These are phyloP conservation scores for Caenorhabditis parvicauda DNA, from an alignment of 2,888 invertebrate species.

Conservation along the genomic window DNA sequence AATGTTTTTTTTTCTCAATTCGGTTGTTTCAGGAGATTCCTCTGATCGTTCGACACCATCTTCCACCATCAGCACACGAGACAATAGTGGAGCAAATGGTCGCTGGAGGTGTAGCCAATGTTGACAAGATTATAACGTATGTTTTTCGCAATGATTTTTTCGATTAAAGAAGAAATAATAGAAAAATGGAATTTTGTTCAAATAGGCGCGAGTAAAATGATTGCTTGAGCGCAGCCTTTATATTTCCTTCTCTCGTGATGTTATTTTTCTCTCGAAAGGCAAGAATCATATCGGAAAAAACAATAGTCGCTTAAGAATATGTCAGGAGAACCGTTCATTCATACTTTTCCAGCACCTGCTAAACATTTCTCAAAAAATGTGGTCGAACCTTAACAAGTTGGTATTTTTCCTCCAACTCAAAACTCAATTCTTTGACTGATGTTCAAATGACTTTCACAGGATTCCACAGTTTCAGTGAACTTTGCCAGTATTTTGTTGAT, in stretches of 20 bases:
- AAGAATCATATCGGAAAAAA: too few species aligned
- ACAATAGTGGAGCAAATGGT: constrained; percentile 92
- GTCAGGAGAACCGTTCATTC: too few species aligned
- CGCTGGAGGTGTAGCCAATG: constrained; percentile 86
- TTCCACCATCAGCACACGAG: constrained; percentile 84
- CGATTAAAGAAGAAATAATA: neutral
- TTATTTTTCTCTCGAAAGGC: too few species aligned
- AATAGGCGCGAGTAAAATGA: neutral
- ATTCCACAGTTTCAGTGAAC: neutral
- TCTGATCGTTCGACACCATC: constrained; percentile 79
- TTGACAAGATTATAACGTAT: constrained; percentile 84
- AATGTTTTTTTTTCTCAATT: neutral
- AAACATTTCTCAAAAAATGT: too few species aligned
- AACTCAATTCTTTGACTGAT: too few species aligned
- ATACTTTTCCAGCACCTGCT: too few species aligned
- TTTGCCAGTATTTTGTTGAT: constrained; percentile 2
- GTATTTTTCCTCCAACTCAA: too few species aligned
- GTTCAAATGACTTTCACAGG: too few species aligned
- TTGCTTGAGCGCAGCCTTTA: neutral
- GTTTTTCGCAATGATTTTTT: constrained; percentile 8
- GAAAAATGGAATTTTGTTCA: neutral
- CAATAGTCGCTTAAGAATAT: too few species aligned
- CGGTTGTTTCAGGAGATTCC: constrained; percentile 49
- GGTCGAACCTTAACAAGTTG: too few species aligned
- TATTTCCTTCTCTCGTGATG: too few species aligned